Base-by-base conservation (phyloP, 2,888 invertebrate genomes). In the Mythimna impura region DNA sequence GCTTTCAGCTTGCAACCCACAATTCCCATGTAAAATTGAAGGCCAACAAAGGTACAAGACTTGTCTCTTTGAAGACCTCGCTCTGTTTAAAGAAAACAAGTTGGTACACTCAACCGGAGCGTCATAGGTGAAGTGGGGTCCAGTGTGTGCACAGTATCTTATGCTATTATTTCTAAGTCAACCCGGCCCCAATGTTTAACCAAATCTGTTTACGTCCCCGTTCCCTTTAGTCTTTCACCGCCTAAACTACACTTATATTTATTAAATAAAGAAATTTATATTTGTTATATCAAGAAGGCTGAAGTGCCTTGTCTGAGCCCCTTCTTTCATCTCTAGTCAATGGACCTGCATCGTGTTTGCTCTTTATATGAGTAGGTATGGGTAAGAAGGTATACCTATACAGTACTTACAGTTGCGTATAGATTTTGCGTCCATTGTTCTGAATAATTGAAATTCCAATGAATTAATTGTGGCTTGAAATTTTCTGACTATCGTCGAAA, bases 161-260 rank as follows among this genome's bases (percentile, higher is more conserved):
- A 94, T 94, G 93, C 94, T 95, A 95, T 96, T 95, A 95, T 95
- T 95, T 95, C 94, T 94, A 94, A 94, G 94, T 93, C 94, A 93
- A 94, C 91, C 90, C 91, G 89, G 87, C 90, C 90, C 91, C 90
- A 88, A 91, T 95, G 92, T 95, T 96, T 96, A 93, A 93, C 91
- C 92, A 95, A 94, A 94, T 94, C 93, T 94, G 90, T 94, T 91
- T 92, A 92, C 91, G 92, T 93, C 91, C 90, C 89, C 88, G 91
- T 87, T 89, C 85, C 90, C 92, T 95, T 95, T 95, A 89, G 94
- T 95, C 94, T 95, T 94, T 91, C 86, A 88, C 95, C 95, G 95
- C 90, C 91, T 82, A 87, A 90, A 91, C 90, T 90, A 86, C 86
- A 88, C 87, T 88, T 76, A 71, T 90, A 89, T 91, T 91, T 90